phyloP scores from a whole-genome alignment of 2,113 vertebrate genomes.

The Progne subis region DNA sequence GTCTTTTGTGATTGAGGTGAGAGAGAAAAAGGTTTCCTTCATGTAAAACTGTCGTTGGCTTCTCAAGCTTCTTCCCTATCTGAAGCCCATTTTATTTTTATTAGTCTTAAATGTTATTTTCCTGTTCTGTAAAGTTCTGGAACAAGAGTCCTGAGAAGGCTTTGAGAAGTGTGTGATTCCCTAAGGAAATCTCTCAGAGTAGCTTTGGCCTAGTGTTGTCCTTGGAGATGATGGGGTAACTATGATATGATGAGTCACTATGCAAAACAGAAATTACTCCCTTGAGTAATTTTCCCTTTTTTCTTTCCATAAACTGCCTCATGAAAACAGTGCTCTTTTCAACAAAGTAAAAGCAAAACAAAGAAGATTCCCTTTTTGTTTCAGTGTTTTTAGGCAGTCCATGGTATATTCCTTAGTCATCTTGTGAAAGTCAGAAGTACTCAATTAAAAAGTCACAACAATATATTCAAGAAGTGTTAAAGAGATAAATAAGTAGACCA shows the following conservation, averaged over 20 bases:
- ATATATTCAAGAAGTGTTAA: neutral
- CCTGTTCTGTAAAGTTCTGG: neutral
- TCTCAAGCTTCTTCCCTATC: neutral
- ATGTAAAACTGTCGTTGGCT: neutral
- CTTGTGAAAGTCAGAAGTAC: neutral
- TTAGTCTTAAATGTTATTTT: neutral
- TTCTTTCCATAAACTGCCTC: neutral
- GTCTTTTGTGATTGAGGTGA: neutral
- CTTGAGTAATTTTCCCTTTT: neutral
- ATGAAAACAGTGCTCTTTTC: neutral
- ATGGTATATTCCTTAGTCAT: neutral
- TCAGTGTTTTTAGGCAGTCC: neutral
- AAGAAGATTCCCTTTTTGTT: neutral
- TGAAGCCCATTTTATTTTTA: neutral
- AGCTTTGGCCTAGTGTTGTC: constrained; percentile 8
- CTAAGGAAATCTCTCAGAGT: neutral
- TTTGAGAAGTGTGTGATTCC: neutral
- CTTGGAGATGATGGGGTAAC: constrained; percentile 19
- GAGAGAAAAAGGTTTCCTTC: neutral
- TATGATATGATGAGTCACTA: constrained; percentile 28
- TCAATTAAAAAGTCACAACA: neutral
- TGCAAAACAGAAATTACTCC: constrained; percentile 33
- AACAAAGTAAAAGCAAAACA: neutral
- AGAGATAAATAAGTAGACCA: neutral
- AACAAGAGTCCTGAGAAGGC: neutral